phyloP scores from a whole-genome alignment of 1,140 invertebrate species.

The Acromyrmex heyeri region DNA sequence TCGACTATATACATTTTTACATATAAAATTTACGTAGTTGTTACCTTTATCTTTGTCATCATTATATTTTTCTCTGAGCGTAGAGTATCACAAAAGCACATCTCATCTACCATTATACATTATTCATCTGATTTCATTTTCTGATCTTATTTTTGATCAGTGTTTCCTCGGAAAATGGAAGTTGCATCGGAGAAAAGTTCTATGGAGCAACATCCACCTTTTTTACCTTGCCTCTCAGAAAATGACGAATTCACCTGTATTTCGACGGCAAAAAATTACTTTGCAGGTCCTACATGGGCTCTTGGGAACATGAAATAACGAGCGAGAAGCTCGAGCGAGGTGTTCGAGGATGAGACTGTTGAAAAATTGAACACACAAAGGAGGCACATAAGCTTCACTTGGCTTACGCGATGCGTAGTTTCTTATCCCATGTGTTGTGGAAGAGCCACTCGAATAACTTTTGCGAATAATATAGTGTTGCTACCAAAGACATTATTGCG shows the following conservation, averaged over 20 bases:
- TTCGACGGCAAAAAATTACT: conserved; percentile 47
- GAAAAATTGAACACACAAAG: conserved; percentile 44
- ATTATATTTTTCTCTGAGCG: too few species aligned
- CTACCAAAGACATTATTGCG: not conserved
- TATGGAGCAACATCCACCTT: not conserved
- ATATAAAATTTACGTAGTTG: too few species aligned
- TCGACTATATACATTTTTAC: too few species aligned
- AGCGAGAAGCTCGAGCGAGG: not conserved
- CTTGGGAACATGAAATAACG: conserved; percentile 17
- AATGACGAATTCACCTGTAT: conserved; percentile 17
- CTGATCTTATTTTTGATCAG: not conserved
- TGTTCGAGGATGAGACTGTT: not conserved
- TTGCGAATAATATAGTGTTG: not conserved
- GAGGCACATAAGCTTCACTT: conserved; percentile 9
- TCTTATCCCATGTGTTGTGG: not conserved
- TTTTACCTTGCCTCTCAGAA: not conserved
- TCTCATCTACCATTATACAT: not conserved
- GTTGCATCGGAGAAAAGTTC: not conserved
- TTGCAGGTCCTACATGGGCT: not conserved
- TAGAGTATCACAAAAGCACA: not conserved
- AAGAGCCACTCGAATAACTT: not conserved
- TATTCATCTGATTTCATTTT: not conserved
- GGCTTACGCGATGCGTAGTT: not conserved
- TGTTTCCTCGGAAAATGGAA: too few species aligned
- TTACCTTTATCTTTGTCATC: too few species aligned